These are phyloP conservation scores for Drosophila trapezifrons DNA, from an alignment of 1,140 invertebrate species.

Conservation along the genomic window DNA sequence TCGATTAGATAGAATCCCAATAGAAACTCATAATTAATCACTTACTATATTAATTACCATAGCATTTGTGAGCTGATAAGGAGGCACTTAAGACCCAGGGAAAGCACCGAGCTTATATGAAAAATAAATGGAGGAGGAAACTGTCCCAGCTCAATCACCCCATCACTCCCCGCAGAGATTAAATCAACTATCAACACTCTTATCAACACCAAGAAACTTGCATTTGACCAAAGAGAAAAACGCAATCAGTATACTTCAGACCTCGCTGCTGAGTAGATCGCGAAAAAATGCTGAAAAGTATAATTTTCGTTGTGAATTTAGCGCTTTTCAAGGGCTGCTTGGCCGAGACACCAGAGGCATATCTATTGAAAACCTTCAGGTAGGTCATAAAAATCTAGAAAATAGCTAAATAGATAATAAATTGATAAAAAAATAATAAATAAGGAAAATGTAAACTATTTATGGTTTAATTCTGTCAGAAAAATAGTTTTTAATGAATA, in stretches of 20 bases:
- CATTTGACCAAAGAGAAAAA: neutral
- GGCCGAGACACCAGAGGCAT: slow-evolving; percentile 9
- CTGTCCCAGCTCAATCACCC: slow-evolving; percentile 1
- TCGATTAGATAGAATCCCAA: neutral
- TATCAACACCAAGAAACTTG: slow-evolving; percentile 20
- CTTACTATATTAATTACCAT: slow-evolving; percentile 4
- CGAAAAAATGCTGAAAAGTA: slow-evolving; percentile 25
- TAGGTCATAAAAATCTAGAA: neutral
- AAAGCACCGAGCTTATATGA: slow-evolving; percentile 10
- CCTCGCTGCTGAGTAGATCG: neutral
- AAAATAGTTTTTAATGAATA: no score
- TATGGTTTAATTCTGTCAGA: no score
- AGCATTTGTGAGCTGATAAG: slow-evolving; percentile 14
- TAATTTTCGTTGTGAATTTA: slow-evolving; percentile 5
- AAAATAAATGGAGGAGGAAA: neutral
- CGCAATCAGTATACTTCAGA: slow-evolving; percentile 27
- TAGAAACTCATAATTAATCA: slow-evolving; percentile 4
- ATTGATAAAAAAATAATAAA: neutral
- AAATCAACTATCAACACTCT: slow-evolving; percentile 36
- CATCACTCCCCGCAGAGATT: slow-evolving; percentile 21
- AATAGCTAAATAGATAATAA: neutral
- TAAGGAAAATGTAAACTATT: no score
- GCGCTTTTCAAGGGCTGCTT: slow-evolving; percentile 1
- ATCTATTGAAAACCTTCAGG: slow-evolving; percentile 29
- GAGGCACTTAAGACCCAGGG: slow-evolving; percentile 1